These are phyloP conservation scores for Atractosteus spatula DNA, from an alignment of 2,113 vertebrate species.

Conservation along the genomic window DNA sequence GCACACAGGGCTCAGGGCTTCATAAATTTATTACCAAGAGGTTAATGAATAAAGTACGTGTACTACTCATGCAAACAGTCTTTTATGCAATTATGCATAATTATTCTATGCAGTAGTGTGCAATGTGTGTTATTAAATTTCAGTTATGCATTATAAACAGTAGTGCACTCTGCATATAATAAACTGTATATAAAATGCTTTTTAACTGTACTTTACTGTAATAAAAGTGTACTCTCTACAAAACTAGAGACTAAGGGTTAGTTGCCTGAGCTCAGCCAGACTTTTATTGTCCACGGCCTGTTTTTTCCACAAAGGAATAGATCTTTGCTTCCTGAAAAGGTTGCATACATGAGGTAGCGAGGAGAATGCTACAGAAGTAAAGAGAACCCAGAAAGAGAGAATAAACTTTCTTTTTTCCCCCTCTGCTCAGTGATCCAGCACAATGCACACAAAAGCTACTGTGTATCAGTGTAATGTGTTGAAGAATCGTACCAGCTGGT, in stretches of 20 bases:
- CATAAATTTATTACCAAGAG: too few relatives aligned
- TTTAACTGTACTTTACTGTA: too few relatives aligned
- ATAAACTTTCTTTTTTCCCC: slow-evolving; percentile 38
- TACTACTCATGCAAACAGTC: too few relatives aligned
- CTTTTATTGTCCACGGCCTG: slow-evolving; percentile 14
- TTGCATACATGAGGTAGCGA: slow-evolving; percentile 52
- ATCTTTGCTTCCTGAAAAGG: slow-evolving; percentile 40
- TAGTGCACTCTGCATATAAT: too few relatives aligned
- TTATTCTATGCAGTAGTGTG: too few relatives aligned
- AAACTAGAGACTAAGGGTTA: background rate
- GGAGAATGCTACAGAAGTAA: slow-evolving; percentile 47
- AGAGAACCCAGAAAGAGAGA: slow-evolving; percentile 46
- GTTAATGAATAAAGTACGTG: too few relatives aligned
- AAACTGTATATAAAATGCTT: too few relatives aligned
- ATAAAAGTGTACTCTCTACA: too few relatives aligned
- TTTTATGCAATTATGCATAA: too few relatives aligned
- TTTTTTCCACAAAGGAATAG: slow-evolving; percentile 31
- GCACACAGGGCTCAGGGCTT: too few relatives aligned
- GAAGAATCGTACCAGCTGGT: slow-evolving; percentile 38
- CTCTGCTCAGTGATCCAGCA: slow-evolving; percentile 60
- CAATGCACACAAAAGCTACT: slow-evolving; percentile 58
- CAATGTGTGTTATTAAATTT: too few relatives aligned
- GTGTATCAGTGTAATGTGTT: slow-evolving; percentile 37
- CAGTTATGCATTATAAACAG: too few relatives aligned
- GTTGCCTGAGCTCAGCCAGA: background rate